A percentile compares a stretch with the other conserved stretches of the same genome.
phyloP scores from a whole-genome alignment of 2,797 vertebrate species.

The Tinamus major region DNA sequence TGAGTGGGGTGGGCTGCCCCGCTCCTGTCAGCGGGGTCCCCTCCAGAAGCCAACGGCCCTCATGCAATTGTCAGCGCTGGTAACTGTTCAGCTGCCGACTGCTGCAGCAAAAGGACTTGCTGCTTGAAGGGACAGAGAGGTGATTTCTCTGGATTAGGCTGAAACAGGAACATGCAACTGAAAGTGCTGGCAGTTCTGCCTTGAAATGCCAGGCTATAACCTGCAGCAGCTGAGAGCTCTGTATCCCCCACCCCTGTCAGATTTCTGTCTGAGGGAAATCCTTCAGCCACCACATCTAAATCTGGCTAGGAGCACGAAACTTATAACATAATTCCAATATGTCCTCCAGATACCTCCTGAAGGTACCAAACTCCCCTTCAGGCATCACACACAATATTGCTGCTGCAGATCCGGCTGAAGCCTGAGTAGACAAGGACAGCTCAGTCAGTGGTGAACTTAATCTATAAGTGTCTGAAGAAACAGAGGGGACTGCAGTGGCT shows the following conservation, averaged over 20 bases:
- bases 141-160: not conserved
- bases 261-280: not conserved
- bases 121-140: not conserved
- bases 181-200: not conserved
- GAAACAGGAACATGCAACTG: rapidly evolving
- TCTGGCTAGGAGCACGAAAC: not conserved
- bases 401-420: not conserved
- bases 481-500: not conserved
- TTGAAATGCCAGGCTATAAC: not conserved
- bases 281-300: not conserved
- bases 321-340: not conserved
- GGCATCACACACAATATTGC: not conserved
- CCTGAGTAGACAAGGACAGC: not conserved
- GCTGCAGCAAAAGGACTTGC: not conserved
- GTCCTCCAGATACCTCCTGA: not conserved
- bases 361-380: not conserved
- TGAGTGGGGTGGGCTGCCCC: not conserved
- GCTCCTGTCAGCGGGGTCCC: not conserved
- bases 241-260: not conserved
- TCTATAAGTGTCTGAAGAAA: not conserved
- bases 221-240: not conserved
- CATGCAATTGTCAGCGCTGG: rapidly evolving
- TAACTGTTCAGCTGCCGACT: not conserved
- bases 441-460: not conserved
- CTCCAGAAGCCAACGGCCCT: not conserved